Evolutionary conservation across 2,113 vertebrate genomes (phyloP).

Genomic region (Cromileptes altivelis): DNA sequence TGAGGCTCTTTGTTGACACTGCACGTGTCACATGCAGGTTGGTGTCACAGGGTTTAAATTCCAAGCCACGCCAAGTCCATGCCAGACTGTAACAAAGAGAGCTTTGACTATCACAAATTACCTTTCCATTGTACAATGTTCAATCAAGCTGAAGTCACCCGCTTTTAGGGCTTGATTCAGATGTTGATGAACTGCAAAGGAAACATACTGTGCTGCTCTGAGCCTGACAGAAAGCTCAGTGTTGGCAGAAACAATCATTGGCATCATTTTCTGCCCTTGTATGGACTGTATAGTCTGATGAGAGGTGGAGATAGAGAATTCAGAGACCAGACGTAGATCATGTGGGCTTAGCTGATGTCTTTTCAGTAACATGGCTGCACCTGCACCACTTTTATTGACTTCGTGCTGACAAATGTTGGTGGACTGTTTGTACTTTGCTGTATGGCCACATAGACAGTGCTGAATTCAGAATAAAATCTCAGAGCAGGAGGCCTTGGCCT

Average conservation of each 20-base stretch:
- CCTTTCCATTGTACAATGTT: constrained; percentile 42
- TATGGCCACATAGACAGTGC: constrained; percentile 3
- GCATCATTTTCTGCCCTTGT: constrained; percentile 57
- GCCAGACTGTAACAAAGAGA: constrained; percentile 50
- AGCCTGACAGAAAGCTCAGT: constrained; percentile 47
- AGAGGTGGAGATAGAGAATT: constrained; percentile 58
- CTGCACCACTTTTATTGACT: constrained; percentile 61
- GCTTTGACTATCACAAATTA: constrained; percentile 46
- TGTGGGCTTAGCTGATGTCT: constrained; percentile 57
- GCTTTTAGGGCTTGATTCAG: constrained; percentile 49
- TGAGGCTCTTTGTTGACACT: constrained; percentile 53
- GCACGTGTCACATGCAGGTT: constrained; percentile 34
- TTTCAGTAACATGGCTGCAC: constrained; percentile 60
- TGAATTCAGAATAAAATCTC: constrained; percentile 7
- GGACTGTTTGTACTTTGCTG: constrained; percentile 34
- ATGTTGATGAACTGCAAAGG: constrained; percentile 52
- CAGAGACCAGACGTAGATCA: constrained; percentile 50
- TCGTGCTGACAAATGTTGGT: constrained; percentile 36
- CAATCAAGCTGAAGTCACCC: constrained; percentile 52
- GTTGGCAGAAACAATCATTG: constrained; percentile 56
- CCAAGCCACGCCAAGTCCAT: constrained; percentile 29
- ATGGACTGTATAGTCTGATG: constrained; percentile 58
- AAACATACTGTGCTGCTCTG: constrained; percentile 22
- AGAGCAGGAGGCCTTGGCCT: constrained; percentile 30
- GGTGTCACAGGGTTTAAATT: constrained; percentile 44